phyloP scores from a whole-genome alignment of 2,888 invertebrate species.

The Rhopalosiphum nymphaeae region DNA sequence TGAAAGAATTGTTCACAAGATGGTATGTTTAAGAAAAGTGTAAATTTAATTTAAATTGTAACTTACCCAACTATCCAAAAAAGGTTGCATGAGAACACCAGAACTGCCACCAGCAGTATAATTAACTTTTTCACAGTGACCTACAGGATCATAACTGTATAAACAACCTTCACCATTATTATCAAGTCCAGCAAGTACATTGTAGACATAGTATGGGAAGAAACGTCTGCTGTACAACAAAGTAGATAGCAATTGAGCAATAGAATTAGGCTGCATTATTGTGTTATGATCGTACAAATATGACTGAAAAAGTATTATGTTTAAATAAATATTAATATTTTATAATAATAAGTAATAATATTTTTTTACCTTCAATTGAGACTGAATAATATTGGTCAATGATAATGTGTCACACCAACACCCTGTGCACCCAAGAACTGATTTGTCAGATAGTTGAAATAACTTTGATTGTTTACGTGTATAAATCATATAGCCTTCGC shows the following conservation, averaged over 20 bases:
- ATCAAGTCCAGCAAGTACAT: constrained; percentile 94
- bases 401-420: constrained; percentile 98
- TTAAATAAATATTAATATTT: neutral
- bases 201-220: constrained; percentile 98
- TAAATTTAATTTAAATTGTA: neutral
- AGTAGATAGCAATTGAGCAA: constrained; percentile 96
- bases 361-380: constrained; percentile 81
- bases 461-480: constrained; percentile 90
- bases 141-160: constrained; percentile 97
- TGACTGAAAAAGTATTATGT: constrained; percentile 75
- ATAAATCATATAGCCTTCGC: constrained; percentile 90
- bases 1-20: neutral
- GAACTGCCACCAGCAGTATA: constrained; percentile 94
- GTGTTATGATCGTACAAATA: constrained; percentile 95
- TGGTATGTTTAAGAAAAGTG: neutral
- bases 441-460: constrained; percentile 83
- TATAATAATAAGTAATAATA: neutral
- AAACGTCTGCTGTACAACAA: constrained; percentile 96
- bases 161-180: constrained; percentile 93
- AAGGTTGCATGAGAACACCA: constrained; percentile 89
- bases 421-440: constrained; percentile 93
- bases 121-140: constrained; percentile 87
- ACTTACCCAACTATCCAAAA: constrained; percentile 90
- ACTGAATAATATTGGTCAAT: constrained; percentile 84
- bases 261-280: constrained; percentile 90